A percentile compares a stretch with the other conserved stretches of the same genome.
These are phyloP conservation scores for Sylvietta virens DNA, from an alignment of 2,113 vertebrate species.

Conservation along the genomic window DNA sequence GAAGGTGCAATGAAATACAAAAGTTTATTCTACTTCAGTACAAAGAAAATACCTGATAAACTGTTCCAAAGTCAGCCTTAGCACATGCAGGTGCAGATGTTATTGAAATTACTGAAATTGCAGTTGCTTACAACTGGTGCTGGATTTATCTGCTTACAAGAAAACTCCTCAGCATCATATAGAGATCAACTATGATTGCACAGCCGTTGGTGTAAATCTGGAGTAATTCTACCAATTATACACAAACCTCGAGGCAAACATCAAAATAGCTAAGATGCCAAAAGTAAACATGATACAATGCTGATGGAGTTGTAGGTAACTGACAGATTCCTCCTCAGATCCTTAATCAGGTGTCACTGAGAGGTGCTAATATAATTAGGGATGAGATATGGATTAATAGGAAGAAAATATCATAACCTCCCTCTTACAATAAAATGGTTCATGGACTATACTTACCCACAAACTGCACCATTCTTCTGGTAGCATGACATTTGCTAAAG, in stretches of 20 bases:
- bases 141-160: background rate
- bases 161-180: background rate
- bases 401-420: slow-evolving; percentile 36
- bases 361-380: slow-evolving; percentile 47
- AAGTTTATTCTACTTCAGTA: slow-evolving; percentile 34
- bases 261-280: background rate
- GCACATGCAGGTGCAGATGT: slow-evolving; percentile 38
- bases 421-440: slow-evolving; percentile 1
- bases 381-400: slow-evolving; percentile 66
- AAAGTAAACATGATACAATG: background rate
- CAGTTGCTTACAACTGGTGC: background rate
- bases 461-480: slow-evolving; percentile 25
- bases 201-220: slow-evolving; percentile 3
- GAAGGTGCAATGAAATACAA: slow-evolving; percentile 27
- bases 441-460: background rate
- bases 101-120: slow-evolving; percentile 37
- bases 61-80: slow-evolving; percentile 13
- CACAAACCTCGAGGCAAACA: background rate
- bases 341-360: slow-evolving; percentile 41
- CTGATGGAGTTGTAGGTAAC: slow-evolving; percentile 28
- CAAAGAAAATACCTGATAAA: slow-evolving; percentile 33
- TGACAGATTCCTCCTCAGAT: background rate
- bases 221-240: background rate
- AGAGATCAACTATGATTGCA: background rate
- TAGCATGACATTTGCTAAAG: slow-evolving; percentile 49